These are phyloP conservation scores for Listronotus oregonensis DNA, from an alignment of 1,140 invertebrate species.

Conservation along the genomic window DNA sequence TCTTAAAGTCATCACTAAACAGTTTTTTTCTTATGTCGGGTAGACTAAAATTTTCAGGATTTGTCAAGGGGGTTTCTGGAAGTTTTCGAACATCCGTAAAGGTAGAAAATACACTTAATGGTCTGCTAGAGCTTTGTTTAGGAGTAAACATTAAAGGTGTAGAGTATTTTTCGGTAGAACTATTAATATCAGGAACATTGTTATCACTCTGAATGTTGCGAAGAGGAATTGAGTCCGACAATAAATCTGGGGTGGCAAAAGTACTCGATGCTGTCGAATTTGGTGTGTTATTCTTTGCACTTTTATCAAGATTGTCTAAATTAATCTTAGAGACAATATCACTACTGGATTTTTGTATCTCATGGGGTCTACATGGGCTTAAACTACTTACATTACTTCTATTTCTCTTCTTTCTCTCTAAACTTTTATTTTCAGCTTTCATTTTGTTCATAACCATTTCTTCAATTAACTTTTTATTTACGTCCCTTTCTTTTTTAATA, in stretches of 20 bases:
- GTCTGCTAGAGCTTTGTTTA: conserved; percentile 19
- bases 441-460: conserved; percentile 80
- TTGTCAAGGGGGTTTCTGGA: conserved; percentile 22
- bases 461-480: conserved; percentile 59
- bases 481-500: conserved; percentile 52
- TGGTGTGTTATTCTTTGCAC: conserved; percentile 6
- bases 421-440: conserved; percentile 67
- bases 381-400: conserved; percentile 30
- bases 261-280: conserved; percentile 31
- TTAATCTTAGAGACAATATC: conserved; percentile 44
- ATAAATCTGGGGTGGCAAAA: conserved; percentile 46
- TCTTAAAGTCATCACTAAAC: conserved; percentile 53
- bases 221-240: conserved; percentile 35
- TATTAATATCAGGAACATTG: conserved; percentile 24
- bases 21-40: conserved; percentile 49
- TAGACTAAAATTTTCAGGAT: conserved; percentile 47
- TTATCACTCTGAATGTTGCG: conserved; percentile 41
- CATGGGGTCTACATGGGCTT: conserved; percentile 42
- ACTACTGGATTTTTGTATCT: conserved; percentile 49
- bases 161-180: conserved; percentile 15
- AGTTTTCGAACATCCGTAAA: conserved; percentile 17
- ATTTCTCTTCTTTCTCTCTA: conserved; percentile 48
- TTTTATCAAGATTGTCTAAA: conserved; percentile 30
- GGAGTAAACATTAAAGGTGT: conserved; percentile 21
- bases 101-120: conserved; percentile 38